phyloP scores from a whole-genome alignment of 2,888 invertebrate species.

The Hemithea aestivaria region DNA sequence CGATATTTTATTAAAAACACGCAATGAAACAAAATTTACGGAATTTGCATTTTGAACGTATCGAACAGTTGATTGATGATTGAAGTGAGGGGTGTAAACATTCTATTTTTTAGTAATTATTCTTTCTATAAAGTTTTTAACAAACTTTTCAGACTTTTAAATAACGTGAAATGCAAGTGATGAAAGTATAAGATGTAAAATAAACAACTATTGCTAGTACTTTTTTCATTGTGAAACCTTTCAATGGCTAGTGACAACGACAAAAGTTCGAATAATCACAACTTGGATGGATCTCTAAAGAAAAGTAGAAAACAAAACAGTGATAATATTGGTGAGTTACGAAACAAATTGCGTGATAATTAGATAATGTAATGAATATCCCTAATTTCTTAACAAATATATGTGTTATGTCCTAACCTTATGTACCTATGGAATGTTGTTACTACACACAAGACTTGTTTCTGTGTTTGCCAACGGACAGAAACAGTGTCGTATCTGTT shows the following conservation, averaged over 20 bases:
- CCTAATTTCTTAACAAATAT: no score
- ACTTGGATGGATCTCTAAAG: slow-evolving; percentile 66
- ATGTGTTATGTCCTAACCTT: slow-evolving; percentile 5
- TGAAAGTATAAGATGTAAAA: slow-evolving; percentile 16
- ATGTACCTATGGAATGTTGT: not conserved
- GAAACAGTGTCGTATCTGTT: no score
- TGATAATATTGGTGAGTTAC: slow-evolving; percentile 56
- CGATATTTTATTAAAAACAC: no score
- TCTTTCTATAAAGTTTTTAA: slow-evolving; percentile 30
- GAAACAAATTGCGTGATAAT: no score
- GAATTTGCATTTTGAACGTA: slow-evolving; percentile 31
- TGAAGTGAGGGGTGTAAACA: slow-evolving; percentile 57
- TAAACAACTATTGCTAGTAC: slow-evolving; percentile 11
- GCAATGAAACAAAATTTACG: not conserved
- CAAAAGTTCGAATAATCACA: slow-evolving; percentile 70
- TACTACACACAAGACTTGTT: no score
- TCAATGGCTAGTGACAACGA: slow-evolving; percentile 78
- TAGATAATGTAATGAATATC: no score
- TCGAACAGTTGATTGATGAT: slow-evolving; percentile 10
- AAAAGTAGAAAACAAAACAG: slow-evolving; percentile 56
- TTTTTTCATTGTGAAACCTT: slow-evolving; percentile 38
- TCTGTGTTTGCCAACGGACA: no score
- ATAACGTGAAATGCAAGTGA: slow-evolving; percentile 15
- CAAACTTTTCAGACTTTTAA: slow-evolving; percentile 43
- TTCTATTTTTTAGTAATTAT: slow-evolving; percentile 32